Evolutionary conservation across 2,113 vertebrate species (phyloP).

Genomic region (Silurus glanis): DNA sequence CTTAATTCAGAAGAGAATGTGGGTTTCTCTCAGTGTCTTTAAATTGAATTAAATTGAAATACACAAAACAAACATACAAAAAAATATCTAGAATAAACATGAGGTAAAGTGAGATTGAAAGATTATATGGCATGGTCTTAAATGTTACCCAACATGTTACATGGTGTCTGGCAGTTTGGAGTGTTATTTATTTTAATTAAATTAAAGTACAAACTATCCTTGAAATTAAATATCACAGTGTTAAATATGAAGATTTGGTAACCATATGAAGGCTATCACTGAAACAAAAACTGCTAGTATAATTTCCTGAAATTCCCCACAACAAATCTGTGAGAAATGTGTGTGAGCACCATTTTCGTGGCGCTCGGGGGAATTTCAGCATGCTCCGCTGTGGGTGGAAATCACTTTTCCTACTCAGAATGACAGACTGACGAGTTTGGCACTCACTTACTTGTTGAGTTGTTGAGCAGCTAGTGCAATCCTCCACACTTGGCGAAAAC

Average conservation of each 20-base stretch:
- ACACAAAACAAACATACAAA: background rate
- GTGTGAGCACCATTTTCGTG: background rate
- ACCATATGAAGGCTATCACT: background rate
- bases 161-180: background rate
- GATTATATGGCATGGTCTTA: background rate
- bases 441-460: slow-evolving; percentile 15
- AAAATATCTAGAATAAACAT: background rate
- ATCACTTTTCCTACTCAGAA: slow-evolving; percentile 19
- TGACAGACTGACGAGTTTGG: slow-evolving; percentile 8
- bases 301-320: background rate
- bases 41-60: background rate
- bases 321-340: slow-evolving; percentile 12
- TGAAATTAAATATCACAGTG: background rate
- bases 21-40: background rate
- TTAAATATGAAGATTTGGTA: background rate
- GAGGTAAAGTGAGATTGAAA: background rate
- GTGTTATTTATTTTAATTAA: background rate
- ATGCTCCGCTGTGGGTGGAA: background rate
- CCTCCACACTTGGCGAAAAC: background rate
- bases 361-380: background rate
- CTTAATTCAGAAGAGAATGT: background rate
- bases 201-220: background rate
- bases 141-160: background rate
- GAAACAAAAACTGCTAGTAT: background rate
- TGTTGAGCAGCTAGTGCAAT: slow-evolving; percentile 17